These are phyloP conservation scores for Orthosia incerta DNA, from an alignment of 2,888 invertebrate species.

Conservation along the genomic window DNA sequence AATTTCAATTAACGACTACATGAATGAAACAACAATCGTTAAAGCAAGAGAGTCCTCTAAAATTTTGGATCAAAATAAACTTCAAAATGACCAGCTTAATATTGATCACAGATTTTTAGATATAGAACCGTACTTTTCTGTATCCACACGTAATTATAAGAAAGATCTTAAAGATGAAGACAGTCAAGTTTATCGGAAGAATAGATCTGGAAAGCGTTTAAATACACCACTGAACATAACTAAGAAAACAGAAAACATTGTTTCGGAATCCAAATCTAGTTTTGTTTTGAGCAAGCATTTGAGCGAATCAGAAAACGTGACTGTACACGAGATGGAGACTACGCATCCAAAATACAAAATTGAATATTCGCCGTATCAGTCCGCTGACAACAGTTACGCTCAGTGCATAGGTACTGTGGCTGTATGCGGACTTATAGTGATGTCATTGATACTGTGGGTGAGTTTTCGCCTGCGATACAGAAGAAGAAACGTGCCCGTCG, in stretches of 20 bases:
- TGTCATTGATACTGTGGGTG: slow-evolving; percentile 90
- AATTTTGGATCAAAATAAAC: slow-evolving; percentile 82
- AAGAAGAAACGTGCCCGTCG: slow-evolving; percentile 79
- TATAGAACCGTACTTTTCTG: slow-evolving; percentile 71
- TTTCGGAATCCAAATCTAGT: slow-evolving; percentile 67
- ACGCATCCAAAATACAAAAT: slow-evolving; percentile 80
- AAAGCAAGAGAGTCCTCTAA: slow-evolving; percentile 80
- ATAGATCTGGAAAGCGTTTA: slow-evolving; percentile 80
- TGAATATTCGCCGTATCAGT: slow-evolving; percentile 84
- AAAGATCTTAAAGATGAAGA: slow-evolving; percentile 69
- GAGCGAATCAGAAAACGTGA: slow-evolving; percentile 72
- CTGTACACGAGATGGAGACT: slow-evolving; percentile 71
- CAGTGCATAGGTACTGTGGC: slow-evolving; percentile 91
- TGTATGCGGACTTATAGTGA: slow-evolving; percentile 89
- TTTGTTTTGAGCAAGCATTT: slow-evolving; percentile 66
- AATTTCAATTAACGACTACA: slow-evolving; percentile 74
- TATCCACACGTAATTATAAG: slow-evolving; percentile 70
- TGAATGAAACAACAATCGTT: slow-evolving; percentile 77
- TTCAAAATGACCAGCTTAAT: slow-evolving; percentile 80
- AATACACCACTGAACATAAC: slow-evolving; percentile 81
- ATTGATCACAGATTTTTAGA: slow-evolving; percentile 82
- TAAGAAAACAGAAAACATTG: slow-evolving; percentile 65
- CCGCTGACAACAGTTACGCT: slow-evolving; percentile 78
- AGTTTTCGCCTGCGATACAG: slow-evolving; percentile 85
- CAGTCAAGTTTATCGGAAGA: slow-evolving; percentile 69